Conservation (phyloP, 2,797 vertebrate species). For the Ctenopoma kingsleyae region DNA sequence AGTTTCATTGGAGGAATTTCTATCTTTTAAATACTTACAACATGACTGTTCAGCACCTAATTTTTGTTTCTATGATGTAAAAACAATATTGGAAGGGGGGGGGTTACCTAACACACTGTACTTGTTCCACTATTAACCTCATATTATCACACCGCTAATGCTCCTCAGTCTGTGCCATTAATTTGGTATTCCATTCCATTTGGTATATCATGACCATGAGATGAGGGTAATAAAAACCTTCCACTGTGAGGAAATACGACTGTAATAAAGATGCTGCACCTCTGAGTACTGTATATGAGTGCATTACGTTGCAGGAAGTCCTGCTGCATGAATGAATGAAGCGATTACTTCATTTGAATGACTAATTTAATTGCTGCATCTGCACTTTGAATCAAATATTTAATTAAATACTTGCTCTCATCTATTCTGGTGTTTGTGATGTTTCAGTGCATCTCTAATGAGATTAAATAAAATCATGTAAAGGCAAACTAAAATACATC, state of each 20-base stretch:
- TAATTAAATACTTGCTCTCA: conserved; percentile 25
- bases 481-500: not conserved
- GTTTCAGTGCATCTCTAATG: conserved; percentile 17
- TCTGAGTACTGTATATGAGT: not conserved
- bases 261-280: not conserved
- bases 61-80: not conserved
- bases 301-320: conserved; percentile 10
- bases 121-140: not conserved
- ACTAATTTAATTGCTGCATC: conserved; percentile 18
- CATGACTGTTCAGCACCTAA: not conserved
- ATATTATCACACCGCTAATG: not conserved
- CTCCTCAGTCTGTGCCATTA: not conserved
- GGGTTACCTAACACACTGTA: not conserved
- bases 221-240: conserved; percentile 1
- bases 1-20: not conserved
- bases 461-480: conserved; percentile 21
- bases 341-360: conserved; percentile 9
- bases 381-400: conserved; percentile 21
- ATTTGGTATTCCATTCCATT: not conserved
- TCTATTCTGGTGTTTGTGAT: conserved; percentile 7
- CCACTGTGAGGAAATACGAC: not conserved
- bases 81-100: not conserved
- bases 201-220: not conserved
- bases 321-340: not conserved
- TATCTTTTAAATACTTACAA: conserved; percentile 7